A percentile compares a stretch with the other conserved stretches of the same genome.
Evolutionary conservation across 2,113 vertebrate species (phyloP).

Genomic region (Eurypyga helias): DNA sequence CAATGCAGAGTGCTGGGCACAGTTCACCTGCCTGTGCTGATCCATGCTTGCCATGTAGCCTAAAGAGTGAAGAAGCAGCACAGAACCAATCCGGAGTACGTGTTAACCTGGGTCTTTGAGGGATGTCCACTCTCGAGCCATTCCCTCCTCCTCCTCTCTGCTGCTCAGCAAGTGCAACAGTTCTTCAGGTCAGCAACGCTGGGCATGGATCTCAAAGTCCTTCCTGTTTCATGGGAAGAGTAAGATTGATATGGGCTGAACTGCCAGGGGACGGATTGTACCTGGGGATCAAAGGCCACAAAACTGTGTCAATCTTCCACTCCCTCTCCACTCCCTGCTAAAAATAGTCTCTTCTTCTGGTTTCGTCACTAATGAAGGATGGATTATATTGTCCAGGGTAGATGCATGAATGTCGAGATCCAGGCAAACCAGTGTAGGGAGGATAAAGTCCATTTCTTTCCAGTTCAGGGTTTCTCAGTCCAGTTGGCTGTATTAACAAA

Average conservation of each 20-base stretch:
- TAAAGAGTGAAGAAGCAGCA: background rate
- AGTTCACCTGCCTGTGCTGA: slow-evolving; percentile 22
- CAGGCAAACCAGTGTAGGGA: slow-evolving; percentile 92
- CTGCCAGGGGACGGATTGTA: background rate
- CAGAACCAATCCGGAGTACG: background rate
- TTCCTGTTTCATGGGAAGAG: slow-evolving; percentile 33
- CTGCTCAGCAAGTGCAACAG: background rate
- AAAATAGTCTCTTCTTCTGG: slow-evolving; percentile 95
- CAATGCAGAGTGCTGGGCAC: background rate
- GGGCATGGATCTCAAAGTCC: background rate
- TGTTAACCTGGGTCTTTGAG: background rate
- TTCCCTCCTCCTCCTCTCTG: background rate
- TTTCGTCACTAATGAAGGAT: slow-evolving; percentile 95
- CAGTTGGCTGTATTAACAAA: slow-evolving; percentile 77
- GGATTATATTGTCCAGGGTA: slow-evolving; percentile 97
- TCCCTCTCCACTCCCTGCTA: slow-evolving; percentile 64
- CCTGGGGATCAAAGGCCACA: slow-evolving; percentile 21
- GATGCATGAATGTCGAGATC: slow-evolving; percentile 96
- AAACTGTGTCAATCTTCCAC: background rate
- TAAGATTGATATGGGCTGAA: background rate
- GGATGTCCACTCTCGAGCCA: background rate
- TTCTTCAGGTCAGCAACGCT: background rate
- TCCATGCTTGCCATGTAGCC: slow-evolving; percentile 44
- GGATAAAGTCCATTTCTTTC: slow-evolving; percentile 91
- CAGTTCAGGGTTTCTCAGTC: slow-evolving; percentile 90